Conservation (phyloP, 2,113 vertebrate genomes). For the Heterotis niloticus region DNA sequence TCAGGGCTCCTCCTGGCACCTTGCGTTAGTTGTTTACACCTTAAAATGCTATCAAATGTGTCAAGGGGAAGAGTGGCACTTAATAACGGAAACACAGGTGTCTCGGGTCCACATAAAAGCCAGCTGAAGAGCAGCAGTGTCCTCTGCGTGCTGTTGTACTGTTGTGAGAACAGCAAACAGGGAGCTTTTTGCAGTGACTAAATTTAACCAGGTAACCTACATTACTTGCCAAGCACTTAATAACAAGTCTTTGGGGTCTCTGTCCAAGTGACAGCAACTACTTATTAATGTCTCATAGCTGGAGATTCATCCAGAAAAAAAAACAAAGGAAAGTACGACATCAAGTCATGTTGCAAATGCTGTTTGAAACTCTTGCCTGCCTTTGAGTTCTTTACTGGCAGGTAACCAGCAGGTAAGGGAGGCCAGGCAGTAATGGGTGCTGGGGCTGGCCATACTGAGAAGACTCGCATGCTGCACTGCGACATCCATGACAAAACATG, state of each 20-base stretch:
- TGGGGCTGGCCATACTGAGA: constrained; percentile 50
- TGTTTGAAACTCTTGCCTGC: constrained; percentile 57
- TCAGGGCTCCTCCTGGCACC: too few relatives aligned
- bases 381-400: constrained; percentile 30
- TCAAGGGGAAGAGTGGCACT: too few relatives aligned
- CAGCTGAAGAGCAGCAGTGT: too few relatives aligned
- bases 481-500: constrained; percentile 24
- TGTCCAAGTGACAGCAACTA: too few relatives aligned
- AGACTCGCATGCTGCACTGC: constrained; percentile 39
- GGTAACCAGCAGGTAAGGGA: constrained; percentile 34
- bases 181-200: neutral
- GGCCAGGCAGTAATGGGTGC: constrained; percentile 63
- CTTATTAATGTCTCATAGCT: neutral
- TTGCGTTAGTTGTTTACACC: too few relatives aligned
- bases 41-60: too few relatives aligned
- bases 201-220: neutral
- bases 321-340: constrained; percentile 67
- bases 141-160: too few relatives aligned
- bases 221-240: neutral
- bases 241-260: neutral
- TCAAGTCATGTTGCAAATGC: constrained; percentile 71
- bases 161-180: neutral
- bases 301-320: constrained; percentile 48
- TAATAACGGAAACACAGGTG: too few relatives aligned
- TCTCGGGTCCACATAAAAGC: too few relatives aligned